Percentiles rank a stretch among this genome's conserved stretches.
Evolutionary conservation across 2,888 invertebrate species (phyloP).

Genomic region (Drosophila falleni): DNA sequence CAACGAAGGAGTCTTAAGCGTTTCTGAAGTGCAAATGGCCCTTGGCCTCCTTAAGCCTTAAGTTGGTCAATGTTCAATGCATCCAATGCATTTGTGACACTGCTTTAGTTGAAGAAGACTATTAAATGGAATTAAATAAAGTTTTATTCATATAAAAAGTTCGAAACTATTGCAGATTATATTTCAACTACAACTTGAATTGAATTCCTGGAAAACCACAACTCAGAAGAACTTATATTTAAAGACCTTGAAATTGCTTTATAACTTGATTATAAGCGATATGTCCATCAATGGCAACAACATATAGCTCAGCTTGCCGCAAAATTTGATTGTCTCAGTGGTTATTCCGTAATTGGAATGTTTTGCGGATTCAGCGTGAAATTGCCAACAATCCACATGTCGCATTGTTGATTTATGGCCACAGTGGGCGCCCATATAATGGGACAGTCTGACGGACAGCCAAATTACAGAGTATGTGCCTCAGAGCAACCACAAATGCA

Average conservation of each 20-base stretch:
- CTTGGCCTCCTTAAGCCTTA: constrained; percentile 17
- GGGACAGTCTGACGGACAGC: neutral
- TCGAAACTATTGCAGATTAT: neutral
- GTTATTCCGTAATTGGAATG: constrained; percentile 62
- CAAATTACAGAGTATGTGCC: constrained; percentile 2
- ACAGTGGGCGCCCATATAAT: neutral
- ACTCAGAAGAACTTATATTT: neutral
- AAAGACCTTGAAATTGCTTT: neutral
- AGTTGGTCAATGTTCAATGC: constrained; percentile 18
- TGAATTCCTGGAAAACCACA: neutral
- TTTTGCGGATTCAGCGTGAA: constrained; percentile 54
- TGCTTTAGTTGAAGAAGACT: neutral
- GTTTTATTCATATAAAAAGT: neutral
- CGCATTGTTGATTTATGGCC: constrained; percentile 66
- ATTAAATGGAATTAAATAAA: constrained; percentile 10
- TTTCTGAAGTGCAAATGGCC: constrained; percentile 13
- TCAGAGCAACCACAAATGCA: constrained; percentile 24
- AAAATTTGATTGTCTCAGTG: constrained; percentile 47
- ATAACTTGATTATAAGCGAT: constrained; percentile 17
- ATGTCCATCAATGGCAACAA: constrained; percentile 23
- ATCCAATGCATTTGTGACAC: constrained; percentile 1
- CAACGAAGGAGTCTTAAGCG: constrained; percentile 19
- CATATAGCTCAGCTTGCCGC: constrained; percentile 47
- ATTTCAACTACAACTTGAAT: neutral
- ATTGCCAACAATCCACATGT: constrained; percentile 55